Conservation (phyloP, 2,113 vertebrate species). For the Amphilophus citrinellus region DNA sequence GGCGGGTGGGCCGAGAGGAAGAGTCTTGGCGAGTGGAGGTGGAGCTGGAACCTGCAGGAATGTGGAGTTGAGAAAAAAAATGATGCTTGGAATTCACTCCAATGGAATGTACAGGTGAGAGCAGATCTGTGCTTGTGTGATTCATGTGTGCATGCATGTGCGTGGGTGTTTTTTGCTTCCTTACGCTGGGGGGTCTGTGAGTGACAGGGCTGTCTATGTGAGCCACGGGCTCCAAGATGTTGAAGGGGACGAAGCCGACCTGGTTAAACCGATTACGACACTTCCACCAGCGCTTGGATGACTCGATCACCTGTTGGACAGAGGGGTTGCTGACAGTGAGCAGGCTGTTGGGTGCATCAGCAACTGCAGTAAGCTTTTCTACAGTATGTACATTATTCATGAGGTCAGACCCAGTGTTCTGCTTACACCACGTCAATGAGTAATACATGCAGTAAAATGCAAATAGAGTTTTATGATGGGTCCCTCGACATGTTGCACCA, state of each 20-base stretch:
- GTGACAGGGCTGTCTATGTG: slow-evolving; percentile 70
- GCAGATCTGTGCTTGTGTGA: background rate
- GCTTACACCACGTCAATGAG: background rate
- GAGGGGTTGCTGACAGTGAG: background rate
- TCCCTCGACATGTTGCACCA: background rate
- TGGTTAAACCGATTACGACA: slow-evolving; percentile 83
- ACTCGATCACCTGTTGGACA: slow-evolving; percentile 81
- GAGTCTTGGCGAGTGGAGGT: slow-evolving; percentile 47
- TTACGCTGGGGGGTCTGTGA: slow-evolving; percentile 66
- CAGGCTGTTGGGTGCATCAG: background rate
- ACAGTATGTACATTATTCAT: no score
- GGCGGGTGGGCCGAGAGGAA: slow-evolving; percentile 39
- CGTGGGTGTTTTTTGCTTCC: background rate
- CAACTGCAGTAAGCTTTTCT: background rate
- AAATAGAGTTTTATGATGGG: background rate
- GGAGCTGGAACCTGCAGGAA: slow-evolving; percentile 63
- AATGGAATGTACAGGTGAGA: slow-evolving; percentile 13
- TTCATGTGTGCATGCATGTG: background rate
- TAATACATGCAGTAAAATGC: background rate
- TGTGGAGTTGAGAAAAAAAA: background rate
- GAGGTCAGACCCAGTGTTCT: no score
- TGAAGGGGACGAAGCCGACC: slow-evolving; percentile 86
- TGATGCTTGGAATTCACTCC: background rate
- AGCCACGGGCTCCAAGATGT: slow-evolving; percentile 81
- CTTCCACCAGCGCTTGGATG: slow-evolving; percentile 88